Percentiles rank a stretch among this genome's conserved stretches.
These are phyloP conservation scores for Galeopsomyia nigrocyanea DNA, from an alignment of 2,888 invertebrate genomes.

Conservation along the genomic window DNA sequence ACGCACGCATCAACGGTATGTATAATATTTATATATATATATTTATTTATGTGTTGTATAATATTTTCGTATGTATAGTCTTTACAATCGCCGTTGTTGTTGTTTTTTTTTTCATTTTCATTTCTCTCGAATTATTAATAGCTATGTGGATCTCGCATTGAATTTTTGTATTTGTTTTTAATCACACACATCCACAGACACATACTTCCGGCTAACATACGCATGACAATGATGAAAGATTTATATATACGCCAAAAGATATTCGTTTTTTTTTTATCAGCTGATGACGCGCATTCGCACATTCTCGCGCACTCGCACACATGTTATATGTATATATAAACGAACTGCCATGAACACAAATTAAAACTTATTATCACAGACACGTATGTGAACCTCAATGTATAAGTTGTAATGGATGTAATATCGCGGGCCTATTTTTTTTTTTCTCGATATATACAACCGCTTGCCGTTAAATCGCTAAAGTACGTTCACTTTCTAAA, in stretches of 20 bases:
- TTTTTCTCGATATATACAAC: neutral
- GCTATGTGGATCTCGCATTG: no score
- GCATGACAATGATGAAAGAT: no score
- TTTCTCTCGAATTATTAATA: no score
- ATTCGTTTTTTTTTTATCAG: neutral
- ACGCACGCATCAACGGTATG: no score
- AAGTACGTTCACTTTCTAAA: conserved; percentile 21
- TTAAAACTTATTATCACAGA: conserved; percentile 53
- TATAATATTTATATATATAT: no score
- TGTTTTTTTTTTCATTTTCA: no score
- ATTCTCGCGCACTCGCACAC: neutral
- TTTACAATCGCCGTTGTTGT: no score
- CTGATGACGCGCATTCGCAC: neutral
- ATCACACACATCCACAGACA: neutral
- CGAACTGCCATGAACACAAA: conserved; percentile 49
- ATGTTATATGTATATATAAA: conserved; percentile 27
- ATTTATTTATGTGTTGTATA: no score
- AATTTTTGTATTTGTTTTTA: no score
- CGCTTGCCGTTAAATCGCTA: neutral
- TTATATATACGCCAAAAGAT: no score
- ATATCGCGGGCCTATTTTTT: conserved; percentile 27
- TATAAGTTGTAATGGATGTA: conserved; percentile 27
- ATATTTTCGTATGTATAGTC: no score
- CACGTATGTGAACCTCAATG: conserved; percentile 49
- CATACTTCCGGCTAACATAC: neutral